Evolutionary conservation across 2,113 vertebrate species (phyloP), one percentile per base, ranked within the genome.

Genomic region (Donacobius atricapilla): DNA sequence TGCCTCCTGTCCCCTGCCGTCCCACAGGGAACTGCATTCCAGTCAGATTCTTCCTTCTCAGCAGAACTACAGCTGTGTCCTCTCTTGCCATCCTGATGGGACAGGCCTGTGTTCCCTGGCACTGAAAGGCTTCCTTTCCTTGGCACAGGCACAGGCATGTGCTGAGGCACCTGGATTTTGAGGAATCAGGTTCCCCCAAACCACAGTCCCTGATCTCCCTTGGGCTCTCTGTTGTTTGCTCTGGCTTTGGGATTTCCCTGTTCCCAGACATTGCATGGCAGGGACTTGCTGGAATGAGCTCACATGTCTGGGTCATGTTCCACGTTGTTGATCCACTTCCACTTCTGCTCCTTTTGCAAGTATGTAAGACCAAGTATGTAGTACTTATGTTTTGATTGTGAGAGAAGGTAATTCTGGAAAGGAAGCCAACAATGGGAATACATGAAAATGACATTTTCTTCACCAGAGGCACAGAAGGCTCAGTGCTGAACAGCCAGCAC

Each of bases 381-480:
- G 76, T 94, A 96, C 1, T 9, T 0, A 27, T 2, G 0, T 0
- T 0, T 0, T 45, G 87, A 64, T 39, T 27, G 22, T 39, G 22
- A 47, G 28, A 0, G 11, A 30, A 95, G 75, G 10, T 63, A 95
- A 0, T 0, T 0, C 95, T 95, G 35, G 77, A 91, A 91, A 83
- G 54, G 45, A 94, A 89, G 14, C 3, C 54, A 66, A n/a, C 9
- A 50, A 27, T 56, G 18, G 4, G 13, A 89, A 47, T 6, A 39
- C 6, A 39, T n/a, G 37, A 53, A 30, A 83, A 72, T 56, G 10
- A 24, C 13, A 9, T 89, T 83, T 79, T 72, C 18, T 64, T 51
- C 48, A 20, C 5, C 17, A 58, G 39, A 72, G 23, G 11, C 17
- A 28, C 33, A 35, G 71, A 75, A 63, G 33, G 4, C 30, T 51